Evolutionary conservation across 53 echinoderm and acorn worm species (phyloP), one percentile per base, ranked within the genome.

Genomic region (Zoroaster sp.): DNA sequence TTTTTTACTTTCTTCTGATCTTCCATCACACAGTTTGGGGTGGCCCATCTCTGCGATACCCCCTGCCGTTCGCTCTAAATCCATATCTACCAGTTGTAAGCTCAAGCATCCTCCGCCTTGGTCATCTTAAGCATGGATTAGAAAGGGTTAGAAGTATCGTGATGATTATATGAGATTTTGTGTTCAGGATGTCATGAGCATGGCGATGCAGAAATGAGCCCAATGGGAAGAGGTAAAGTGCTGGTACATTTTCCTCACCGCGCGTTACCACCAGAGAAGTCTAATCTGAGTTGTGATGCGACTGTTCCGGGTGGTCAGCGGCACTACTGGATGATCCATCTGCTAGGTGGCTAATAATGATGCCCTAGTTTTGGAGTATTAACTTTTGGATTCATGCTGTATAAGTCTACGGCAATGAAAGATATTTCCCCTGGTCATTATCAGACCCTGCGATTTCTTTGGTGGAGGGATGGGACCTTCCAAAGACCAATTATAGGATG

Each of bases 1-100:
- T 88, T 76, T 66, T 71, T 89, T 53, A 36, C 10, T 5, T 87
- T 74, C 43, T 35, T 93, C 55, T 53, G 72, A 28, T 40, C 47
- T 17, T 83, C 59, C 15, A 76, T 88, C 23, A 74, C 35, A 39
- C 74, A 88, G 39, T 54, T 78, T 47, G 55, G 30, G 21, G 77
- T 73, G 4, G 88, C 88, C 39, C 91, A 94, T n/a, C n/a, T 40
- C 43, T 81, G 43, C 88, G 91, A 53, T 88, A 72, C 78, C 94
- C 91, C 44, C 78, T 94, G 20, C 88, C 91, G 21, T 88, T 91
- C 73, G 43, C 51, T 42, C 32, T 65, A 31, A 18, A 35, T 31
- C 83, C 73, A 42, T 35, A 81, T 37, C 74, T 93, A 13, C 91
- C 91, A 34, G 83, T 68, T 28, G 91, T 63, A 55, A 67, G 47